Conservation (phyloP, 2,113 vertebrate genomes). For the Syngnathus floridae region DNA sequence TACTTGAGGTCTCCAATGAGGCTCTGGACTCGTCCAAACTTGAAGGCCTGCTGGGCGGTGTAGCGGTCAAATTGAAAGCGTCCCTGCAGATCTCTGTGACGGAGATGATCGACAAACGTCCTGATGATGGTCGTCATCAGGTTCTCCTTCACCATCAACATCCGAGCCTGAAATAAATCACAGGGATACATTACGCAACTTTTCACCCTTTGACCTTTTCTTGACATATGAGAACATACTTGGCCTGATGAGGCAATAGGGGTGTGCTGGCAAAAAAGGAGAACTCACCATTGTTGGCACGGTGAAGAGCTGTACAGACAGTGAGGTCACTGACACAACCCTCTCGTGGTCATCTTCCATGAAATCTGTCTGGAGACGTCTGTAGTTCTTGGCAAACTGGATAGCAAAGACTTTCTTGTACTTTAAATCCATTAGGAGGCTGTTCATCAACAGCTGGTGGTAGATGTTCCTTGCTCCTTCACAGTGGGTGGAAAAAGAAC, state of each 20-base stretch:
- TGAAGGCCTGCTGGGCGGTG: conserved; percentile 91
- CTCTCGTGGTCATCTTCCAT: conserved; percentile 99
- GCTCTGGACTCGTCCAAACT: conserved; percentile 92
- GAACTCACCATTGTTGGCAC: conserved; percentile 97
- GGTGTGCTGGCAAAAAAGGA: conserved; percentile 60
- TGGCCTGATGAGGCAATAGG: conserved; percentile 46
- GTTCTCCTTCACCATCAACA: conserved; percentile 92
- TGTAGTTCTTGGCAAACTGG: conserved; percentile 97
- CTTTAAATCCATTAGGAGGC: conserved; percentile 95
- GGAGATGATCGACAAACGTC: conserved; percentile 91
- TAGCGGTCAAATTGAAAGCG: conserved; percentile 97
- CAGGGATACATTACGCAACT: neutral
- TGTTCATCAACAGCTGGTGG: conserved; percentile 97
- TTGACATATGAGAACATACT: neutral
- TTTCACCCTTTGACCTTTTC: neutral
- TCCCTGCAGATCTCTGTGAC: conserved; percentile 87
- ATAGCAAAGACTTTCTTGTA: conserved; percentile 95
- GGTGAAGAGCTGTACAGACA: conserved; percentile 99
- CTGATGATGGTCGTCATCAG: conserved; percentile 93
- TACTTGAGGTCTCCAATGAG: conserved; percentile 96
- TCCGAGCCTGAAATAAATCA: conserved; percentile 77
- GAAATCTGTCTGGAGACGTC: conserved; percentile 98
- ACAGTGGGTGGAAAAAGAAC: neutral
- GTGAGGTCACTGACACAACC: conserved; percentile 94
- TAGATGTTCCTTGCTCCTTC: conserved; percentile 91